Evolutionary conservation across 2,797 vertebrate species (phyloP).

Genomic region (Neosalanx taihuensis): DNA sequence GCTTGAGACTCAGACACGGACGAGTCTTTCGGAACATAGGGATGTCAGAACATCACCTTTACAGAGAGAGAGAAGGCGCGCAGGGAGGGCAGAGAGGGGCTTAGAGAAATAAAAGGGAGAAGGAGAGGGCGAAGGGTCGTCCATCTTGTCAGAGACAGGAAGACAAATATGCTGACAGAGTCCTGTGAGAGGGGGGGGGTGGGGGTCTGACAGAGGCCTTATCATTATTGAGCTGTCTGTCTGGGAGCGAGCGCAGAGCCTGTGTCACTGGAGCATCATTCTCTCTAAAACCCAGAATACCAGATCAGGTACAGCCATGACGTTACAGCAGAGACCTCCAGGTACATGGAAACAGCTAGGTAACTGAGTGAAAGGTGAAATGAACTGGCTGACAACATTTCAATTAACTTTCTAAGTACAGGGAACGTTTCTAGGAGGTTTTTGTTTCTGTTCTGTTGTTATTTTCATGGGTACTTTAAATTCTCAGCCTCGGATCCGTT

Average conservation of each 20-base stretch:
- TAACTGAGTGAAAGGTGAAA: neutral
- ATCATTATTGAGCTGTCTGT: conserved; percentile 68
- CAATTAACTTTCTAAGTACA: neutral
- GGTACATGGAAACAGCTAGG: neutral
- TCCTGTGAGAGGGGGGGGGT: conserved; percentile 57
- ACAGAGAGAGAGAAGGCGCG: too few species aligned
- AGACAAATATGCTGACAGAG: conserved; percentile 74
- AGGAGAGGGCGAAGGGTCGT: conserved; percentile 64
- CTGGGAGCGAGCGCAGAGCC: conserved; percentile 52
- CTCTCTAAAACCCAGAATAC: conserved; percentile 30
- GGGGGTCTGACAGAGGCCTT: conserved; percentile 68
- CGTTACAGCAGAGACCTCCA: conserved; percentile 22
- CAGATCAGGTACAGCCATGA: conserved; percentile 40
- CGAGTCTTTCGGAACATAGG: conserved; percentile 19
- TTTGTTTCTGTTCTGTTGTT: neutral
- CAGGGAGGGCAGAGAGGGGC: neutral
- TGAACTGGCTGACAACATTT: neutral
- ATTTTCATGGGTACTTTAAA: neutral
- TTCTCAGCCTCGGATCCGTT: too few species aligned
- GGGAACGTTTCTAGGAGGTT: neutral
- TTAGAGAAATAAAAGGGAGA: neutral
- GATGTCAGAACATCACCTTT: too few species aligned
- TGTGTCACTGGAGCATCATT: conserved; percentile 50
- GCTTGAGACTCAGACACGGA: conserved; percentile 44
- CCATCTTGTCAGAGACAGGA: conserved; percentile 71